These are phyloP conservation scores for Petrocephalus schoutedeni DNA, from an alignment of 2,797 vertebrate species.

Conservation along the genomic window DNA sequence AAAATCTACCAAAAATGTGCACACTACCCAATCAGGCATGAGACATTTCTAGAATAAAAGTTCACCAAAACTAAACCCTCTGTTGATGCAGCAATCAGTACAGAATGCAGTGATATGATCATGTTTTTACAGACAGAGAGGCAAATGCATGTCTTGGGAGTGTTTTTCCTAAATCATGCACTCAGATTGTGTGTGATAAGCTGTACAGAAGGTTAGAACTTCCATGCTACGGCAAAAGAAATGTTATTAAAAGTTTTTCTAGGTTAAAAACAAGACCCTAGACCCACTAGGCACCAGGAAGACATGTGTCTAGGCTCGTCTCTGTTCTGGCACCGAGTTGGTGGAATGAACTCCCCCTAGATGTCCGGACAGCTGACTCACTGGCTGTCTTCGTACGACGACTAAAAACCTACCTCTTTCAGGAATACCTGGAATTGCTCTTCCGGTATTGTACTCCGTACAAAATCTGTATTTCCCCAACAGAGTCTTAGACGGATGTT, in stretches of 20 bases:
- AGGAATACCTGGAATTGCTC: too few species aligned
- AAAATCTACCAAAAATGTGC: neutral
- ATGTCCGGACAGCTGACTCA: too few species aligned
- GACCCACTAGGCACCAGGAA: neutral
- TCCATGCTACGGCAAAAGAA: neutral
- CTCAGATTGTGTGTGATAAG: neutral
- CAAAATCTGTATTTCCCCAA: too few species aligned
- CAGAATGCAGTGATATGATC: neutral
- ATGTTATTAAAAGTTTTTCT: too few species aligned
- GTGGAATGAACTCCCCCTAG: too few species aligned
- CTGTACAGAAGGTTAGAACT: neutral
- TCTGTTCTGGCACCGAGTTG: too few species aligned
- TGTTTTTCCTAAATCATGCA: neutral
- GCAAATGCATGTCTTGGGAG: neutral
- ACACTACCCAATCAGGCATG: neutral
- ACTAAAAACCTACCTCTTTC: too few species aligned
- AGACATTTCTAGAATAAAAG: neutral
- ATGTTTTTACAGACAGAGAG: neutral
- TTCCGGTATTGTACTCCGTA: too few species aligned
- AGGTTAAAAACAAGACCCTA: neutral
- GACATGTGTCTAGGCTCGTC: too few species aligned
- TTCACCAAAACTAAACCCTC: neutral
- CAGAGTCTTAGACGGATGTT: too few species aligned
- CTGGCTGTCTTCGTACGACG: too few species aligned
- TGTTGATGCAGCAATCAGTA: neutral